phyloP scores from a whole-genome alignment of 2,113 vertebrate genomes.

The Ardeotis arabs region DNA sequence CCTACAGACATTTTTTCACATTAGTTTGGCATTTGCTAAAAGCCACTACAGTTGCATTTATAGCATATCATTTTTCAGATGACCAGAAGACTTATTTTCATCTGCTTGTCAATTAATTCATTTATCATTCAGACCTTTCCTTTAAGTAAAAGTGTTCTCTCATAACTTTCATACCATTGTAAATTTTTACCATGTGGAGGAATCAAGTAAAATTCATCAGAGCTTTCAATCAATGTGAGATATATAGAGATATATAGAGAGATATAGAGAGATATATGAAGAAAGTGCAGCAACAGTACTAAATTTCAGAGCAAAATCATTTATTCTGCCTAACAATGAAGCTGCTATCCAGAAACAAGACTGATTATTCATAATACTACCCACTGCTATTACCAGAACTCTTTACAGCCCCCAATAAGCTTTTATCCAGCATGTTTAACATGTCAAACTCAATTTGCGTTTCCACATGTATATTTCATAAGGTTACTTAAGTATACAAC shows the following conservation, averaged over 20 bases:
- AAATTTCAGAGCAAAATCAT: conserved; percentile 58
- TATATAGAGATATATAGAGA: not conserved
- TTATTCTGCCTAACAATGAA: conserved; percentile 64
- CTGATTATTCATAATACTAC: conserved; percentile 51
- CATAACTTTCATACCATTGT: conserved; percentile 50
- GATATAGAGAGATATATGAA: not conserved
- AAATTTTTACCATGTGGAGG: conserved; percentile 55
- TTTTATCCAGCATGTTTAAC: conserved; percentile 59
- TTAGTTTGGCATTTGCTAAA: conserved; percentile 56
- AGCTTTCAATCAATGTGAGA: conserved; percentile 32
- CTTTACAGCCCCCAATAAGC: not conserved
- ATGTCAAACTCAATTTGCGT: conserved; percentile 56
- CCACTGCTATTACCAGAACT: conserved; percentile 56
- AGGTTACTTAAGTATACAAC: conserved; percentile 28
- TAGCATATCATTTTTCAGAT: conserved; percentile 35
- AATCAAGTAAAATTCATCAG: conserved; percentile 48
- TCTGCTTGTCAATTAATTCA: conserved; percentile 55
- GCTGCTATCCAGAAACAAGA: conserved; percentile 59
- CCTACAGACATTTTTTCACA: conserved; percentile 37
- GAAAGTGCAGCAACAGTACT: conserved; percentile 25
- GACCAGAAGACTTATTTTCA: conserved; percentile 44
- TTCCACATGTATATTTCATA: conserved; percentile 45
- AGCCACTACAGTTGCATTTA: conserved; percentile 13
- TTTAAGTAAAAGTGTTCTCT: conserved; percentile 45
- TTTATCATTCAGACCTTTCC: conserved; percentile 30